These are phyloP conservation scores for Montipora efflorescens DNA, from an alignment of 64 coral and sea anemone species.

Conservation along the genomic window DNA sequence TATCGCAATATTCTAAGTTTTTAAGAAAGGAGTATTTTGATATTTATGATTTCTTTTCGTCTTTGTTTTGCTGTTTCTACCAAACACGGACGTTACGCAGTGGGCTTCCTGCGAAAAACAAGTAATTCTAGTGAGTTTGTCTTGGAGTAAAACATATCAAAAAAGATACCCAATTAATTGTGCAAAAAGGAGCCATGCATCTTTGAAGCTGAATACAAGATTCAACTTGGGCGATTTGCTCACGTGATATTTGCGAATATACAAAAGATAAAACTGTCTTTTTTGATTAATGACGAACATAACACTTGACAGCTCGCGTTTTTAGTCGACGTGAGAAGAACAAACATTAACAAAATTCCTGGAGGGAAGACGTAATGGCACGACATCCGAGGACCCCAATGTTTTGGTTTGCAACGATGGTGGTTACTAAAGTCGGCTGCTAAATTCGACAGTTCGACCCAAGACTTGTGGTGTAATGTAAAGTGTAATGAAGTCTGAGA, in stretches of 20 bases:
- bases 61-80: slow-evolving; percentile 18
- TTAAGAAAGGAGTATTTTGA: background rate
- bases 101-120: background rate
- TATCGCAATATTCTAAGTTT: background rate
- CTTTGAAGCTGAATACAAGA: background rate
- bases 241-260: background rate
- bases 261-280: background rate
- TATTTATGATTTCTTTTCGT: no score
- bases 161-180: background rate
- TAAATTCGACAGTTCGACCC: no score
- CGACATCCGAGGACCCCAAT: no score
- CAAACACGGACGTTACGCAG: background rate
- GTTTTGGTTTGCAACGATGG: no score
- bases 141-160: background rate
- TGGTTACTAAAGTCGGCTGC: no score
- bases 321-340: background rate
- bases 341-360: background rate
- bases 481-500: no score
- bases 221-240: background rate
- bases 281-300: background rate
- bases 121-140: background rate
- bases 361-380: background rate
- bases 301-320: background rate
- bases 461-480: no score
- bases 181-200: background rate